These are phyloP conservation scores for Macrocentrus cingulum DNA, from an alignment of 1,140 invertebrate genomes.

Conservation along the genomic window DNA sequence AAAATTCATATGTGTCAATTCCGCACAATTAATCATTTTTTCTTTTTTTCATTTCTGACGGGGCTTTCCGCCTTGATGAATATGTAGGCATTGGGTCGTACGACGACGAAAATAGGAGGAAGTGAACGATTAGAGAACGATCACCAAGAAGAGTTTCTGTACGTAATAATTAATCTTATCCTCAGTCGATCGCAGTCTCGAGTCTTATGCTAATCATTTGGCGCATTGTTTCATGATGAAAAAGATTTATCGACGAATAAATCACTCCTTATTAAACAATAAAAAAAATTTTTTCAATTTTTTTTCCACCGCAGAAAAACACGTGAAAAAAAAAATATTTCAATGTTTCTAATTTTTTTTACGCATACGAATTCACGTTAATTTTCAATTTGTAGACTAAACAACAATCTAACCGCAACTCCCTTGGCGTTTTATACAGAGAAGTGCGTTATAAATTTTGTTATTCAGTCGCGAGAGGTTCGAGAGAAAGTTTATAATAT, in stretches of 20 bases:
- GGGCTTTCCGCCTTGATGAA: constrained; percentile 25
- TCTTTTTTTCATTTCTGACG: constrained; percentile 15
- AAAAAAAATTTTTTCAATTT: constrained; percentile 2
- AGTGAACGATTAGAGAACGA: constrained; percentile 53
- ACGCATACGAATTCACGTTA: not conserved
- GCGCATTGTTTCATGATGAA: constrained; percentile 30
- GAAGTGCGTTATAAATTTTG: too few species aligned
- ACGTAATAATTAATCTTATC: constrained; percentile 53
- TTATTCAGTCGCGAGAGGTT: too few species aligned
- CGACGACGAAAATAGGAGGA: constrained; percentile 35
- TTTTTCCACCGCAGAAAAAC: not conserved
- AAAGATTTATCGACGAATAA: constrained; percentile 9
- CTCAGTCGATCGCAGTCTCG: constrained; percentile 38
- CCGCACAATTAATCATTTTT: not conserved
- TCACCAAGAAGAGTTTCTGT: constrained; percentile 40
- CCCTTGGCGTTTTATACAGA: too few species aligned
- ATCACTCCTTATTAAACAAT: constrained; percentile 1
- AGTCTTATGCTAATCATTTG: constrained; percentile 47
- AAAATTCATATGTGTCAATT: too few species aligned
- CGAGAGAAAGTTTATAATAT: too few species aligned
- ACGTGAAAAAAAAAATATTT: too few species aligned
- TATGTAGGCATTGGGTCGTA: constrained; percentile 22
- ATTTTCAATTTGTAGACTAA: constrained; percentile 3
- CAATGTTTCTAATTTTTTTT: not conserved
- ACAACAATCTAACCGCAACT: constrained; percentile 14